Conservation (phyloP, 2,113 vertebrate species). For the Antechinus stuartii region DNA sequence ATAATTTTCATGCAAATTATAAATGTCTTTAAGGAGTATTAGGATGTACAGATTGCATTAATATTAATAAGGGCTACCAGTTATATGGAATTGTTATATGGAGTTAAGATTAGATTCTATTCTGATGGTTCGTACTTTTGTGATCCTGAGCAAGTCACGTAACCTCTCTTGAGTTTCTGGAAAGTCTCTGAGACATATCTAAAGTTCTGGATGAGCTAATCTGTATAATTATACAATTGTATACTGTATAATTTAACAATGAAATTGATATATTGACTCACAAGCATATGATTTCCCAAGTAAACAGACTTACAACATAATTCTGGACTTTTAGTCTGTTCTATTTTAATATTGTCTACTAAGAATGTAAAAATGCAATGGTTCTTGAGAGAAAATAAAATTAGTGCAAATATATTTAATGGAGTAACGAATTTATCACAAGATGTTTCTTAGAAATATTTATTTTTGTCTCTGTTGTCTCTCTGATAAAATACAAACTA, state of each 20-base stretch:
- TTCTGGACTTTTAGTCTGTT: not conserved
- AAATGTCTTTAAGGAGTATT: slow-evolving; percentile 20
- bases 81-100: not conserved
- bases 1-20: slow-evolving; percentile 32
- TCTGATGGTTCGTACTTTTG: not conserved
- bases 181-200: not conserved
- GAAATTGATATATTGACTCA: not conserved
- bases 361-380: no score
- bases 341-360: no score
- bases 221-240: no score
- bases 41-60: slow-evolving; percentile 7
- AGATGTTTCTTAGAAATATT: not conserved
- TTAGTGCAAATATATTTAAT: no score
- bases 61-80: not conserved
- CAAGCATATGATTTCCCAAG: not conserved
- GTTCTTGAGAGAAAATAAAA: no score
- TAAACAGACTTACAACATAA: not conserved
- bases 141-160: not conserved
- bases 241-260: not conserved
- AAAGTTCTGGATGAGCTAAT: no score
- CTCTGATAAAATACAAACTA: not conserved
- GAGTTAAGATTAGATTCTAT: not conserved
- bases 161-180: not conserved
- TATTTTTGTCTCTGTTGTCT: not conserved
- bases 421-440: not conserved